Conservation (phyloP, 2,113 vertebrate species). For the Hydrolagus affinis region DNA sequence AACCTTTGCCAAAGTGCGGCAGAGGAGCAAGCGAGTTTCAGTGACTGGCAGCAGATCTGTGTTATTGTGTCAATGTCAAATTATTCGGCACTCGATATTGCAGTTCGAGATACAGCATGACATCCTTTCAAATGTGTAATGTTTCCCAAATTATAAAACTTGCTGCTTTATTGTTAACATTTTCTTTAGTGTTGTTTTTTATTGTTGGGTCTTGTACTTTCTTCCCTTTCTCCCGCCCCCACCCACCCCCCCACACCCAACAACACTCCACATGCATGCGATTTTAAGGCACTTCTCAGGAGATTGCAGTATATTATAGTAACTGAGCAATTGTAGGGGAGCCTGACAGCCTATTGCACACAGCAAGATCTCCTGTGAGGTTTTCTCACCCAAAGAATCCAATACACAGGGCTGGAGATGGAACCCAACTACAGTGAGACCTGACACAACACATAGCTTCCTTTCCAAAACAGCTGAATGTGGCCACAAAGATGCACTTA, state of each 20-base stretch:
- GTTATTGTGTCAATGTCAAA: neutral
- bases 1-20: neutral
- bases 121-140: slow-evolving; percentile 20
- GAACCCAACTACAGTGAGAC: too few species aligned
- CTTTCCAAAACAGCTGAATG: too few species aligned
- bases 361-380: too few species aligned
- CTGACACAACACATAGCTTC: too few species aligned
- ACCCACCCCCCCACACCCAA: neutral
- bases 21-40: neutral
- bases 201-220: neutral
- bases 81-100: neutral
- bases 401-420: too few species aligned
- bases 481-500: too few species aligned
- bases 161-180: slow-evolving; percentile 23
- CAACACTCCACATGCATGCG: neutral
- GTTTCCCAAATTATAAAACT: slow-evolving; percentile 18
- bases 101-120: neutral
- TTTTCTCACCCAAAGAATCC: neutral
- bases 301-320: neutral
- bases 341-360: neutral
- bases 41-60: neutral
- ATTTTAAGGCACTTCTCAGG: neutral
- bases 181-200: slow-evolving; percentile 19
- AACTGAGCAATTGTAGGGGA: neutral
- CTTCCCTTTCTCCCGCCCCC: neutral